Base-by-base conservation (phyloP, 2,888 invertebrate genomes). In the Cyclophora albipunctata region DNA sequence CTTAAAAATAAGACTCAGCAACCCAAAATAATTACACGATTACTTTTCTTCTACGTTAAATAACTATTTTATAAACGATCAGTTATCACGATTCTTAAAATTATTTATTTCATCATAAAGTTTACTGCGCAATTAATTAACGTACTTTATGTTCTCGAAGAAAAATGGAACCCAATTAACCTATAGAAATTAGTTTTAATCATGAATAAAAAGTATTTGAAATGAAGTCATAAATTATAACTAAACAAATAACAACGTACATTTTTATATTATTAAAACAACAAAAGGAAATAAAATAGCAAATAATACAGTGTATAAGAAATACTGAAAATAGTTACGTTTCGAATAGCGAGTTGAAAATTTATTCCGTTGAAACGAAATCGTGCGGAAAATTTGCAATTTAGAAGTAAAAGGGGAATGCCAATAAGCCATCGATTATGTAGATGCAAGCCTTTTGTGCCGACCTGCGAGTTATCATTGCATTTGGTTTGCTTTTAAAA, bases 331-430 rank as follows among this genome's bases (percentile, higher is more conserved):
- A 78, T 73, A 75, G 79, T 81, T 78, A 73, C 75, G 74, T 76
- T 59, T 71, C 71, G 73, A 73, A 73, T 75, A 75, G 77, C 78
- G 74, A 74, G 70, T 81, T 74, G 80, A 80, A 84, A 87, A 87
- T 87, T 77, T 86, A 87, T 85, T 82, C 82, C 71, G 71, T 68
- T 69, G 75, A 71, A 20, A 70, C 73, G 81, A 85, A 86, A 86
- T 88, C 86, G 87, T 82, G 86, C 76, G 83, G 85, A 88, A 88
- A 87, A 88, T 88, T 87, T 85, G 86, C 87, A 86, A 85, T 88
- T 88, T 87, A 82, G 81, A 84, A 86, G 84, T 85, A 84, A 84
- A 37, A 79, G 80, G 83, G 84, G 86, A 84, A 84, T 76, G 77
- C 76, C 86, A 85, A 85, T 87, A 87, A 84, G 83, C 82, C 81